Evolutionary conservation across 2,888 invertebrate genomes (phyloP).

Genomic region (Acrobasis suavella): DNA sequence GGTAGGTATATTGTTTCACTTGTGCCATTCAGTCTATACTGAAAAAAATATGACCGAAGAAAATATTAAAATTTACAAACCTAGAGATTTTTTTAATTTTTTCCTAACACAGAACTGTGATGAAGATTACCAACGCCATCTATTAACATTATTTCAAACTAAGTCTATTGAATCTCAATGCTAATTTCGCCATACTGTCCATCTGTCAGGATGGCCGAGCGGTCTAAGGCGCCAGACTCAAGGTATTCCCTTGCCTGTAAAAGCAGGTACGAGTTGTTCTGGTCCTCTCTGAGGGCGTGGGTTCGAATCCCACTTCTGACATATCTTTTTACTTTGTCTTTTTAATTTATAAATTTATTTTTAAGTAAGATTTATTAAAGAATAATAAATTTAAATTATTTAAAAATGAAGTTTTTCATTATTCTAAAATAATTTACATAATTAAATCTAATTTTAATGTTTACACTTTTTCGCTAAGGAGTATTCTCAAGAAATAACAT

Average conservation of each 20-base stretch:
- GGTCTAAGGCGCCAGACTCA: constrained; percentile 92
- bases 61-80: no score
- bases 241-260: constrained; percentile 79
- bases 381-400: no score
- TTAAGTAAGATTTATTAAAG: constrained; percentile 20
- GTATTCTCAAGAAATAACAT: no score
- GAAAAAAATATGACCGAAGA: no score
- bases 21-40: no score
- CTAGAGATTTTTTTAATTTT: no score
- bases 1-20: no score
- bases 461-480: no score
- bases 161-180: constrained; percentile 31
- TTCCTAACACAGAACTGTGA: no score
- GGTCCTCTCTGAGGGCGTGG: constrained; percentile 92
- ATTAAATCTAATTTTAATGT: no score
- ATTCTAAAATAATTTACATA: no score
- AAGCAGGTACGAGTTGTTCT: constrained; percentile 85
- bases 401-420: no score
- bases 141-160: constrained; percentile 32
- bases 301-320: constrained; percentile 92
- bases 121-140: constrained; percentile 45
- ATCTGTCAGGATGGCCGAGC: constrained; percentile 91
- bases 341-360: constrained; percentile 23
- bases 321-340: constrained; percentile 63
- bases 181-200: constrained; percentile 38